Base-by-base conservation (phyloP, 1,140 invertebrate species). In the Drosophila pandora region DNA sequence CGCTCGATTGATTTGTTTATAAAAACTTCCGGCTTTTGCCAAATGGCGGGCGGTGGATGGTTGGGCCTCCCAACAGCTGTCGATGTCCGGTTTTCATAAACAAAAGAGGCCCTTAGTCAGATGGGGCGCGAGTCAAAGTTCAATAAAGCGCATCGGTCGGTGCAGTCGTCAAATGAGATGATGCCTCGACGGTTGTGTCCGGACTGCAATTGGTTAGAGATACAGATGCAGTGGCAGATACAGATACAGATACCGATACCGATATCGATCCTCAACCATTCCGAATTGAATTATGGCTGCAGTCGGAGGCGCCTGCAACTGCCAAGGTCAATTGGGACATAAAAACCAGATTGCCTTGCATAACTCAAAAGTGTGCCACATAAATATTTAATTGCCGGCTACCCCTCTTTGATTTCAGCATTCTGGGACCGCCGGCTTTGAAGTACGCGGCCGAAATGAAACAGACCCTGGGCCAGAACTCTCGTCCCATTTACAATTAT, bases 401-500 rank as follows among this genome's bases (percentile, higher is more conserved):
- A 25, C 61, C 48, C 72, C 30, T 43, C 41, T 45, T 50, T 49
- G 45, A 45, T 82, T 90, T 13, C 91, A 95, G 95, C 92, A 94
- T 96, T 91, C 92, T 97, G 92, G 95, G 96, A 72, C 95, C 95
- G 76, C 94, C 95, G 81, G 95, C 96, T 87, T 92, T 97, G 76
- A 92, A 96, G 90, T 95, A 96, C 91, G 91, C 96, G 89, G 94
- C 96, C 79, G 92, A 94, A 88, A 94, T 94, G 92, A 94, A 95
- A 64, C 93, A 95, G 83, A 93, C 94, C 82, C 93, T 95, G 90
- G 93, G 94, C 90, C 94, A 94, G 79, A 96, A 95, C 81, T 93
- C 93, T 65, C 93, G 97, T 54, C 97, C 97, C 59, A 93, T 98
- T 79, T 98, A 96, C 92, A 97, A 96, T 91, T 94, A 95, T 78